These are phyloP conservation scores for Nebria brevicollis DNA, from an alignment of 2,888 invertebrate genomes.

Conservation along the genomic window DNA sequence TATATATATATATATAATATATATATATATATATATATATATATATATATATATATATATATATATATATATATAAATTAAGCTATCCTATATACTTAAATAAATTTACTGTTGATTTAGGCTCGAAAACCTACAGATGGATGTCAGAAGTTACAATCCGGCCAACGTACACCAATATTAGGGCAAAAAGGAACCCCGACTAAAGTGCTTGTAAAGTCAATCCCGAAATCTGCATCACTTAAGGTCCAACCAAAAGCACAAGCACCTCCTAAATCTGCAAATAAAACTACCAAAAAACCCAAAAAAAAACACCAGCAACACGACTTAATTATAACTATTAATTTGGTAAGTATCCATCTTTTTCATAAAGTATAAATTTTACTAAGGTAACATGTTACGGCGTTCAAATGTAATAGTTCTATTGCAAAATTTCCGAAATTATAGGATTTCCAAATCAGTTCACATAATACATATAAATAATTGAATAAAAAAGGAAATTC, in stretches of 20 bases:
- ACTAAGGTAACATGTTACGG: too few relatives aligned
- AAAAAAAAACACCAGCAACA: constrained; percentile 84
- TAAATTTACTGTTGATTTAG: constrained; percentile 60
- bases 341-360: constrained; percentile 71
- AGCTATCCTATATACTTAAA: too few relatives aligned
- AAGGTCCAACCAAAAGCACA: constrained; percentile 79
- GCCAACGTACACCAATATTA: constrained; percentile 72
- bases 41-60: constrained; percentile 50
- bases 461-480: too few relatives aligned
- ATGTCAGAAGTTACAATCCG: constrained; percentile 74
- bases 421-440: too few relatives aligned
- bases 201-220: constrained; percentile 68
- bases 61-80: too few relatives aligned
- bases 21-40: too few relatives aligned
- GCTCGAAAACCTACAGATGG: constrained; percentile 86
- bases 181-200: constrained; percentile 68
- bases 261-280: constrained; percentile 71
- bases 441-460: too few relatives aligned
- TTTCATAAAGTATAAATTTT: constrained; percentile 31
- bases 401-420: too few relatives aligned
- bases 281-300: constrained; percentile 75
- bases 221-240: constrained; percentile 77
- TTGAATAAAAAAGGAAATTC: too few relatives aligned
- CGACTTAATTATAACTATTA: constrained; percentile 83
- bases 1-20: background rate